Evolutionary conservation across 2,888 invertebrate genomes (phyloP).

Genomic region (Nymphalis urticae): DNA sequence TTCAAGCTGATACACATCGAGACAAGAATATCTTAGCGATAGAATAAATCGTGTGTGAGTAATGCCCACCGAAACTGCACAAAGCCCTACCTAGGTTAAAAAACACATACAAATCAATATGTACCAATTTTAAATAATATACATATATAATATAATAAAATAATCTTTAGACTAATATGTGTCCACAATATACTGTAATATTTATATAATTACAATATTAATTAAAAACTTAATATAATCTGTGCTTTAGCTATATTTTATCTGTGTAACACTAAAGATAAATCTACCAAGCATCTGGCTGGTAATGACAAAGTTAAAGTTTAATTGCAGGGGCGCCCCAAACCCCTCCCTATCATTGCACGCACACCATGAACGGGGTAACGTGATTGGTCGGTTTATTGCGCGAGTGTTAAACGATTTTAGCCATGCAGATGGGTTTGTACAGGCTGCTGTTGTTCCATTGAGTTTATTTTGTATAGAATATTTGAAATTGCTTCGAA

Average conservation of each 20-base stretch:
- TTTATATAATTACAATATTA: not conserved
- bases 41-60: no score
- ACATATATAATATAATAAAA: no score
- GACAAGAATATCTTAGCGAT: no score
- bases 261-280: conserved; percentile 7
- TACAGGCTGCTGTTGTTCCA: conserved; percentile 50
- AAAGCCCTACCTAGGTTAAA: no score
- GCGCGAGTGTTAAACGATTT: conserved; percentile 53
- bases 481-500: not conserved
- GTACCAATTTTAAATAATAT: no score
- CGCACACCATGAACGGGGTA: conserved; percentile 47
- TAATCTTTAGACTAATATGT: no score
- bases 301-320: conserved; percentile 54
- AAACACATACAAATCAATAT: no score
- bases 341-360: conserved; percentile 46
- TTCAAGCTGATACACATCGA: no score
- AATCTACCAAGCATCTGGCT: conserved; percentile 10
- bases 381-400: conserved; percentile 49
- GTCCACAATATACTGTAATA: not conserved
- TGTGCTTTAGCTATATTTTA: no score
- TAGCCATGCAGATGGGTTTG: conserved; percentile 43
- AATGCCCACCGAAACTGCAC: no score
- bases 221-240: not conserved
- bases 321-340: conserved; percentile 47
- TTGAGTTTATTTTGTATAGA: not conserved